Evolutionary conservation across 1,140 invertebrate species (phyloP).

Genomic region (Pseudomyrmex dendroicus): DNA sequence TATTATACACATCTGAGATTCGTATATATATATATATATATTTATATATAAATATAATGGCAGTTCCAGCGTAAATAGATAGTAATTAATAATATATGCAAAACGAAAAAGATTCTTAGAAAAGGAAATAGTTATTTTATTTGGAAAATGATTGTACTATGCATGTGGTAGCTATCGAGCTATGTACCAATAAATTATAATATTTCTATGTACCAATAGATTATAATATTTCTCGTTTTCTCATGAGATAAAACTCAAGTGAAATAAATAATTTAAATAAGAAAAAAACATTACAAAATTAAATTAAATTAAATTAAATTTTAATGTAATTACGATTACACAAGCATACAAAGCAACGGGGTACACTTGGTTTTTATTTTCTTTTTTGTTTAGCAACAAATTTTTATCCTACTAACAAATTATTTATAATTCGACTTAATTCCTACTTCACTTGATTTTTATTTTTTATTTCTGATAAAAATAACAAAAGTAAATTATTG

Average conservation of each 20-base stretch:
- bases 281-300: conserved; percentile 11
- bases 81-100: conserved; percentile 9
- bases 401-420: background rate
- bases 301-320: conserved; percentile 4
- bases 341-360: background rate
- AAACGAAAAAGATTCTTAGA: background rate
- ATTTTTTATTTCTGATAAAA: background rate
- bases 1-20: conserved; percentile 33
- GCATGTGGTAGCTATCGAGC: background rate
- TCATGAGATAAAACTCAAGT: background rate
- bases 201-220: background rate
- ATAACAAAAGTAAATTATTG: conserved; percentile 2
- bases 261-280: background rate
- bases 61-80: conserved; percentile 23
- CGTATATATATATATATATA: no score
- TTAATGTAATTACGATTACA: background rate
- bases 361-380: no score
- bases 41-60: conserved; percentile 45
- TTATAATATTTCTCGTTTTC: background rate
- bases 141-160: conserved; percentile 16
- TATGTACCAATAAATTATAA: background rate
- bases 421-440: conserved; percentile 18
- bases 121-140: background rate
- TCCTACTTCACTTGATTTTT: background rate
- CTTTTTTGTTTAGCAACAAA: no score